Conservation (phyloP, 92 coral and sea anemone genomes). For the Zoanthus sansibaricus region DNA sequence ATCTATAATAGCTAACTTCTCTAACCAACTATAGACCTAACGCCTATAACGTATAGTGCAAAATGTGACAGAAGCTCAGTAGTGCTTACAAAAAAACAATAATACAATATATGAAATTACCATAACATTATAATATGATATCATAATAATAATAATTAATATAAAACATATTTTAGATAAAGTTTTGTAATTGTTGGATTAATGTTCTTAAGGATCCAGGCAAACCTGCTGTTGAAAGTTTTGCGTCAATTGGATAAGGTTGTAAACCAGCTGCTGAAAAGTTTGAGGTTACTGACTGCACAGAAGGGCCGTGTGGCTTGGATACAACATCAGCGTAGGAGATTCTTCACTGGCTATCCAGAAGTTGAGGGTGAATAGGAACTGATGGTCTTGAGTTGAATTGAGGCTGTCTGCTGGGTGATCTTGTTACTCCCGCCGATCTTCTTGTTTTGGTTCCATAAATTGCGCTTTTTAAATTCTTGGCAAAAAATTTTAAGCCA, state of each 20-base stretch:
- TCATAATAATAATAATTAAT: neutral
- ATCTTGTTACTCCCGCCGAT: neutral
- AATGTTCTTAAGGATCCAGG: slow-evolving; percentile 39
- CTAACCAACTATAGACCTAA: slow-evolving; percentile 5
- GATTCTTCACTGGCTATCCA: slow-evolving; percentile 7
- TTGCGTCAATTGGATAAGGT: neutral
- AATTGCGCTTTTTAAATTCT: slow-evolving; percentile 56
- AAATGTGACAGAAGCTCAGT: slow-evolving; percentile 20
- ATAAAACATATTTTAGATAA: slow-evolving; percentile 25
- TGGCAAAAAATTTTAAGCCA: slow-evolving; percentile 40
- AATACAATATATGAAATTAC: neutral
- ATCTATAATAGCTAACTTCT: slow-evolving; percentile 11
- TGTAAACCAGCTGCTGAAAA: slow-evolving; percentile 21
- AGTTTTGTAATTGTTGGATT: slow-evolving; percentile 49
- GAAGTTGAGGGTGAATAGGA: neutral
- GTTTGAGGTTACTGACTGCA: slow-evolving; percentile 1
- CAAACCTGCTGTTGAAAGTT: slow-evolving; percentile 41
- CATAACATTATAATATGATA: slow-evolving; percentile 13
- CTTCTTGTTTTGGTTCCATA: slow-evolving; percentile 33
- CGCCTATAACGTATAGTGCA: neutral
- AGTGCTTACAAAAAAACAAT: neutral
- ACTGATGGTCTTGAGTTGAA: slow-evolving; percentile 3
- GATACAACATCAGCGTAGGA: slow-evolving; percentile 25
- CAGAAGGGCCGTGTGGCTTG: slow-evolving; percentile 12
- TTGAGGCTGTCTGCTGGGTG: neutral